Conservation (phyloP, 2,113 vertebrate species). For the Muntiacus muntjak region DNA sequence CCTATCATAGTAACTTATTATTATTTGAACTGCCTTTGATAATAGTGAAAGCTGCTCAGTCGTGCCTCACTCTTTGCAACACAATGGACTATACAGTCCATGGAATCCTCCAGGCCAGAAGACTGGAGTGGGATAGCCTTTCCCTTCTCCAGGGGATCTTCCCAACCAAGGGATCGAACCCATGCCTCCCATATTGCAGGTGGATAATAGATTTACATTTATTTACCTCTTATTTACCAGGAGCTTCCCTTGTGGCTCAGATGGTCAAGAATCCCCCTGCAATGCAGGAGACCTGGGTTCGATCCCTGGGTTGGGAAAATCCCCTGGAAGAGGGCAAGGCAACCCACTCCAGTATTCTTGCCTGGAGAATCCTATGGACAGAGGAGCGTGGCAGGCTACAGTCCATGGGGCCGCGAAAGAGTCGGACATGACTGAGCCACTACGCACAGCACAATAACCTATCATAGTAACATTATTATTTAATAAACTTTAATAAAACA, state of each 20-base stretch:
- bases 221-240: neutral
- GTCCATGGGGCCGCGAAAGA: neutral
- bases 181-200: neutral
- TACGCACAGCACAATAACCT: neutral
- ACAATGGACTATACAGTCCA: neutral
- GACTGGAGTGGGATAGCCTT: neutral
- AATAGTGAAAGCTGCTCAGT: neutral
- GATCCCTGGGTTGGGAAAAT: neutral
- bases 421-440: neutral
- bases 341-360: neutral
- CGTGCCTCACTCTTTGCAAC: accelerated
- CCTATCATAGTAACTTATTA: neutral
- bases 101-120: neutral
- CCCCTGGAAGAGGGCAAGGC: neutral
- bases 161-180: neutral
- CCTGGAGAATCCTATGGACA: neutral
- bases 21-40: neutral
- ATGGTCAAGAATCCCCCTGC: neutral
- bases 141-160: neutral
- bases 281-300: neutral
- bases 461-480: neutral
- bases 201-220: neutral
- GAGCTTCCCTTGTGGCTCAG: neutral
- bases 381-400: accelerated
- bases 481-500: neutral